Conservation (phyloP, 2,113 vertebrate species). For the Gila orcuttii region DNA sequence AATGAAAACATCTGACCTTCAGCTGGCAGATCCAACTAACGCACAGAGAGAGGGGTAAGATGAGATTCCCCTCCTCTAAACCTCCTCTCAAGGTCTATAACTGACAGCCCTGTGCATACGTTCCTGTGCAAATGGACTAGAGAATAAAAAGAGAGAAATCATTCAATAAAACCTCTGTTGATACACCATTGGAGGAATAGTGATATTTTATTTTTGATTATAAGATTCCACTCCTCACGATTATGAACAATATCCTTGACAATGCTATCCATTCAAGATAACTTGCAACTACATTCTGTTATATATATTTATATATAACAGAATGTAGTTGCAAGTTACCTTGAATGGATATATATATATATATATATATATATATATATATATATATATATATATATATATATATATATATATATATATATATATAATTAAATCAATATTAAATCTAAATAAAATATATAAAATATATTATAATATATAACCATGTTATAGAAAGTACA, state of each 20-base stretch:
- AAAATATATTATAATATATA: background rate
- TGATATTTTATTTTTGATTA: background rate
- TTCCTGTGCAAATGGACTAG: background rate
- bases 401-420: too few relatives aligned
- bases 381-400: background rate
- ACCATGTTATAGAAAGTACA: background rate
- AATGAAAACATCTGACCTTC: conserved; percentile 43
- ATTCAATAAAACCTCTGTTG: conserved; percentile 15
- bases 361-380: too few relatives aligned
- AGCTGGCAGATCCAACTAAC: conserved; percentile 13
- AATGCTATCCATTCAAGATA: background rate
- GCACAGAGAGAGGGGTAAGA: background rate
- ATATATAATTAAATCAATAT: background rate
- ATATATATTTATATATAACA: too few relatives aligned
- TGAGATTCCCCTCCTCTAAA: conserved; percentile 4
- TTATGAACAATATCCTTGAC: background rate
- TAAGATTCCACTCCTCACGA: conserved; percentile 28
- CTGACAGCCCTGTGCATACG: conserved; percentile 2
- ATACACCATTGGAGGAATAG: conserved; percentile 7
- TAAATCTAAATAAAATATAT: background rate
- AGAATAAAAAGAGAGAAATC: conserved; percentile 11
- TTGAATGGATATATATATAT: background rate
- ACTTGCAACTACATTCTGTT: background rate
- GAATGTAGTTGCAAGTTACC: background rate
- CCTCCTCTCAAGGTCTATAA: conserved; percentile 33